Percentiles rank a stretch among this genome's conserved stretches.
Conservation (phyloP, 1,140 invertebrate genomes). For the Telenomus remus region DNA sequence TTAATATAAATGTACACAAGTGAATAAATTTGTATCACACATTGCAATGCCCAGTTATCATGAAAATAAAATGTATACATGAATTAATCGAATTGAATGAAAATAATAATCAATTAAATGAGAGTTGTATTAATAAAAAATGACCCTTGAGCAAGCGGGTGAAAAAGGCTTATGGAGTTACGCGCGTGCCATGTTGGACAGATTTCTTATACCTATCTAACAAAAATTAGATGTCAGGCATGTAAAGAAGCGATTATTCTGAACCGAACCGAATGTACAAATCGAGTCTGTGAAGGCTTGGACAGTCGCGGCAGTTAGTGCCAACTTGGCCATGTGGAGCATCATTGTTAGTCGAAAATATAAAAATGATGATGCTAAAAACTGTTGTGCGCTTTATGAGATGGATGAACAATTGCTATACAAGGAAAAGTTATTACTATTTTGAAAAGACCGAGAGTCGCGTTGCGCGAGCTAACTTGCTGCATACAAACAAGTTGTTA, state of each 20-base stretch:
- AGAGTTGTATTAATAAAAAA: slow-evolving; percentile 66
- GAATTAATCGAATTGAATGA: too few relatives aligned
- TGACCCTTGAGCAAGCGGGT: slow-evolving; percentile 73
- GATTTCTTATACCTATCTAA: slow-evolving; percentile 59
- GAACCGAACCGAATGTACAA: slow-evolving; percentile 14
- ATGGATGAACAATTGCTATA: slow-evolving; percentile 68
- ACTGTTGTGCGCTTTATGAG: slow-evolving; percentile 65
- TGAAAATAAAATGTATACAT: too few relatives aligned
- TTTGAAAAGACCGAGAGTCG: slow-evolving; percentile 20
- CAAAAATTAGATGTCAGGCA: slow-evolving; percentile 68
- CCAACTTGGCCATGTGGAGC: slow-evolving; percentile 76
- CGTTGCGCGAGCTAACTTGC: too few relatives aligned
- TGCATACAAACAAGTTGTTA: slow-evolving; percentile 15
- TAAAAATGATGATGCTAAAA: slow-evolving; percentile 64
- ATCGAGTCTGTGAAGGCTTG: background rate
- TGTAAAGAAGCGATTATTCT: slow-evolving; percentile 63
- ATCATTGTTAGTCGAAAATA: slow-evolving; percentile 74
- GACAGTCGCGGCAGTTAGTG: slow-evolving; percentile 70
- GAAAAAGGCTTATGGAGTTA: slow-evolving; percentile 70
- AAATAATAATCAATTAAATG: slow-evolving; percentile 42
- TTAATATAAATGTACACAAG: slow-evolving; percentile 45
- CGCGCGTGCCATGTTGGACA: slow-evolving; percentile 66
- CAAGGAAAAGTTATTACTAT: slow-evolving; percentile 62
- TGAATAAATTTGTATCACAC: slow-evolving; percentile 31
- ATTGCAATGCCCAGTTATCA: too few relatives aligned